Base-by-base conservation (phyloP, 2,888 invertebrate species). In the Antheraea assamensis region DNA sequence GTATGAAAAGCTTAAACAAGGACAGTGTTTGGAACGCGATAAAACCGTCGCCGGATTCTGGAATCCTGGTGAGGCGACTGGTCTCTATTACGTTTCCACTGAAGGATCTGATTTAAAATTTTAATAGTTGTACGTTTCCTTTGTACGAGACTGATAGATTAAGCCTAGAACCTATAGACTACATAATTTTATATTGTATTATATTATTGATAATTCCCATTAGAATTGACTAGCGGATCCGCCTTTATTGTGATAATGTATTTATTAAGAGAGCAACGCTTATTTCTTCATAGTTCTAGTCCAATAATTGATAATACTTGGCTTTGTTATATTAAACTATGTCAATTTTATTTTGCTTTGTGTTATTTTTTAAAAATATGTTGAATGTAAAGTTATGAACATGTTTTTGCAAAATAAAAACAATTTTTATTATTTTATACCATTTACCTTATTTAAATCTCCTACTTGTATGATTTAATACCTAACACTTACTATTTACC, bases 81-180 rank as follows among this genome's bases (percentile, higher is more conserved):
- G 94, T 0, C 86, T 91, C 0, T 94, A 85, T 75, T 93, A 92
- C 77, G 88, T 94, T 72, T 88, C 90, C 0, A 93, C 93, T 30
- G 35, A 7, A 68, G 35, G 35, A 35, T 68, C 68, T 10, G 21
- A n/a, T 17, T 66, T 66, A 31, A 68, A 8, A 35, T 30, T 68
- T n/a, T 68, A 21, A 80, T 30, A 77, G 27, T 71, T 75, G 27
- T 76, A 68, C 76, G 78, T 88, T 52, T 82, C 87, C 76, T 81
- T 82, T 79, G 72, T 83, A 90, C 82, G 86, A 83, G 31, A 82
- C 78, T 0, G 85, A 85, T 72, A 87, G 81, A 52, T 80, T 83
- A 5, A 88, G 17, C 61, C 30, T 30, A 17, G 13, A 64, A 3
- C 17, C 3, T 0, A 17, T 4, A 17, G n/a, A 21, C 24, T 30